Base-by-base conservation (phyloP, 2,797 vertebrate genomes). In the Manis javanica region DNA sequence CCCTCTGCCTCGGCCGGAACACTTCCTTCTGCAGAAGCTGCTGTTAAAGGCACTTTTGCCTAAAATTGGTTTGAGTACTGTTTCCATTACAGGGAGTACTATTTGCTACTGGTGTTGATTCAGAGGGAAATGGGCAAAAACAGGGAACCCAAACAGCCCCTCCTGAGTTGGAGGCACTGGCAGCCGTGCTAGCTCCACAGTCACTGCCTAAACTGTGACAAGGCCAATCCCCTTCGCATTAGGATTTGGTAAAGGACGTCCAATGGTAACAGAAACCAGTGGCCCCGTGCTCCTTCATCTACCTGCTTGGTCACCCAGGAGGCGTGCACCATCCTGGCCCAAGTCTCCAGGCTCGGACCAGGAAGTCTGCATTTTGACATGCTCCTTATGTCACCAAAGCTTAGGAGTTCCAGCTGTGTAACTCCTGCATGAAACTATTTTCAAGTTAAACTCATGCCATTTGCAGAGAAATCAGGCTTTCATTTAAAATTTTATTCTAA, bases 81-180 rank as follows among this genome's bases (percentile, higher is more conserved):
- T 18, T 19, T 2, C 31, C n/a, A 23, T 42, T 13, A 0, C 37
- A 1, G 1, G 0, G 7, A 46, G 51, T 1, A 13, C 29, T 2
- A 6, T 31, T 31, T 15, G 6, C 69, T 42, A 3, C 23, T 21
- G 34, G 11, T 2, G 29, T 10, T 31, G 3, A 3, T 1, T 29
- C 7, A 46, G 24, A 39, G 11, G n/a, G 59, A 14, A 24, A 13
- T 0, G 5, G 42, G 31, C 31, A 61, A 46, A 46, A 46, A 46
- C 46, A 12, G 46, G 1, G 10, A 11, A 11, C 46, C 9, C 1
- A 3, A 14, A 14, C 37, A 59, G 55, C 4, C 29, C 29, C 34
- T 31, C 8, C 0, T 18, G 39, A 59, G 31, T 2, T 59, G 21
- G 2, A 90, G 37, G 15, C 37, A 26, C 16, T 2, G 13, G 7